A percentile compares a stretch with the other conserved stretches of the same genome.
phyloP scores from a whole-genome alignment of 2,797 vertebrate species.

The Phrynocephalus vlangalii region DNA sequence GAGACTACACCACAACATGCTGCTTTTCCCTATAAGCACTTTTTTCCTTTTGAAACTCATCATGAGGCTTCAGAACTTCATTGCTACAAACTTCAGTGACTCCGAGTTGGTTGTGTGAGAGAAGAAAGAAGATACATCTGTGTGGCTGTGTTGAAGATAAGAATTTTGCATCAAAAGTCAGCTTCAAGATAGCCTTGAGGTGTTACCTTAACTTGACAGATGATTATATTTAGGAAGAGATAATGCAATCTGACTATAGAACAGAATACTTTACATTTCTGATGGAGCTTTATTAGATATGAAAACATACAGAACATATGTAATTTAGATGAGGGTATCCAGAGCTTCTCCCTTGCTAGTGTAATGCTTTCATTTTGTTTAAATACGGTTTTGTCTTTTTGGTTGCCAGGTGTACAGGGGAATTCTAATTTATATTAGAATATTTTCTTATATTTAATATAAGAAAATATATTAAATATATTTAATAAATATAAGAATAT shows the following conservation, averaged over 20 bases:
- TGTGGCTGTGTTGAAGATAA: neutral
- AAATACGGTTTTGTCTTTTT: neutral
- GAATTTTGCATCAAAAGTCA: neutral
- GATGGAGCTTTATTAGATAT: neutral
- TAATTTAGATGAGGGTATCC: neutral
- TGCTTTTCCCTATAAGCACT: too few relatives aligned
- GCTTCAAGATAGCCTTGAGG: neutral
- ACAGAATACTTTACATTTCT: neutral
- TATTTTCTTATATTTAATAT: too few relatives aligned
- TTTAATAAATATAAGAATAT: too few relatives aligned
- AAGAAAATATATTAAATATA: too few relatives aligned
- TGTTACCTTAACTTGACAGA: neutral
- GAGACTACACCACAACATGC: too few relatives aligned
- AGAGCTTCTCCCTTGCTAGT: neutral
- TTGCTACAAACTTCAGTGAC: too few relatives aligned
- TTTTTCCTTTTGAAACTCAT: too few relatives aligned
- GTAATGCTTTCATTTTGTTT: neutral
- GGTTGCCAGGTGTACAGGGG: neutral
- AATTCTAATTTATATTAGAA: neutral
- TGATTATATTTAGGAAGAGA: conserved; percentile 10
- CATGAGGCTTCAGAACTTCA: too few relatives aligned
- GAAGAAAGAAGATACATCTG: too few relatives aligned
- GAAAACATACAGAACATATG: neutral
- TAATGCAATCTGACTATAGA: conserved; percentile 7
- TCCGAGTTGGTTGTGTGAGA: too few relatives aligned